These are phyloP conservation scores for Prenolepis imparis DNA, from an alignment of 2,888 invertebrate genomes.

Conservation along the genomic window DNA sequence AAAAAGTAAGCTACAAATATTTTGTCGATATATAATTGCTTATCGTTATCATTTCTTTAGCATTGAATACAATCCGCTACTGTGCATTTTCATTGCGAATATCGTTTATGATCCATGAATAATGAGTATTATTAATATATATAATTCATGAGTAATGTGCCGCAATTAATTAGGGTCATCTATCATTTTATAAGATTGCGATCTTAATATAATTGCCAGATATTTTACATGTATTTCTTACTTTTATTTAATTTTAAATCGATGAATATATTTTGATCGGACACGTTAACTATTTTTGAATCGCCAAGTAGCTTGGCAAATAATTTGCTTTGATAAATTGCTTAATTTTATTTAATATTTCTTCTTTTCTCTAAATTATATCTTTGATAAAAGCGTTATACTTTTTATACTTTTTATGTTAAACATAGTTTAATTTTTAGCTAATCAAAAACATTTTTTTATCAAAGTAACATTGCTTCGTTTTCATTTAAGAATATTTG, in stretches of 20 bases:
- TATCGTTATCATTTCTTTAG: conserved; percentile 60
- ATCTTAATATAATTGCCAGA: conserved; percentile 5
- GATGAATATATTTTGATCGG: not conserved
- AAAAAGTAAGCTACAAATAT: conserved; percentile 35
- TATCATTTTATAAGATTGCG: not conserved
- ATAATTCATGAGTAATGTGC: conserved; percentile 42
- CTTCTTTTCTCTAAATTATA: not conserved
- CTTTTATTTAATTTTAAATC: not conserved
- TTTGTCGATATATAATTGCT: conserved; percentile 35
- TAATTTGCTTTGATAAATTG: not conserved
- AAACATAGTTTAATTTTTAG: not conserved
- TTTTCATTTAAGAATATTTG: not conserved
- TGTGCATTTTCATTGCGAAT: conserved; percentile 14
- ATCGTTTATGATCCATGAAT: conserved; percentile 49
- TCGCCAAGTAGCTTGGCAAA: not conserved
- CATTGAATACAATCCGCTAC: conserved; percentile 16
- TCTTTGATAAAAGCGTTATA: not conserved
- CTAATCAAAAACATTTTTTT: not conserved
- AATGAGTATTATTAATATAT: not conserved
- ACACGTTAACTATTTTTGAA: not conserved
- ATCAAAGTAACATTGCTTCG: no score
- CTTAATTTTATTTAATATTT: not conserved
- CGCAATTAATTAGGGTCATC: not conserved
- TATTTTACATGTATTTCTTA: not conserved
- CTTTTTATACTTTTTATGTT: no score